Evolutionary conservation across 2,888 invertebrate genomes (phyloP).

Genomic region (Heliothis peltigera): DNA sequence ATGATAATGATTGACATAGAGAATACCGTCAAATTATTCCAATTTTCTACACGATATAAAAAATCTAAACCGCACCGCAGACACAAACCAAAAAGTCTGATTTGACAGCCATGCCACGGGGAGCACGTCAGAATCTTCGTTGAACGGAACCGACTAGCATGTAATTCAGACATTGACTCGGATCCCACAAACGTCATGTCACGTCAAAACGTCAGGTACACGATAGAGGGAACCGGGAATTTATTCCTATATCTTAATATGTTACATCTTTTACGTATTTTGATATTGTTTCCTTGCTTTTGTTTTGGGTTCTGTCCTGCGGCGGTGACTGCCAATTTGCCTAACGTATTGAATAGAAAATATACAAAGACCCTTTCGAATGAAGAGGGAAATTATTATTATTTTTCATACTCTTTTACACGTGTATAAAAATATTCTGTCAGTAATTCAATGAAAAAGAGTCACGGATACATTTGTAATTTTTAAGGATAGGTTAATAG

Average conservation of each 20-base stretch:
- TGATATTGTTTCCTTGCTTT: not conserved
- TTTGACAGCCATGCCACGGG: constrained; percentile 54
- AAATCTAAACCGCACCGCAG: not conserved
- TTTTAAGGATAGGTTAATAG: too few species aligned
- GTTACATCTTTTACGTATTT: constrained; percentile 22
- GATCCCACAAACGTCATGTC: constrained; percentile 73
- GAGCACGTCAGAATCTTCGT: constrained; percentile 39
- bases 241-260: constrained; percentile 50
- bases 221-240: constrained; percentile 50
- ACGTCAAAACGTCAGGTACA: constrained; percentile 75
- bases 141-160: constrained; percentile 71
- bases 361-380: not conserved
- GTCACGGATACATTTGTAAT: too few species aligned
- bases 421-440: too few species aligned
- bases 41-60: not conserved
- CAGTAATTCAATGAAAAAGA: too few species aligned
- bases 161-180: constrained; percentile 76
- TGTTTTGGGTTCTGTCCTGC: not conserved
- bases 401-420: too few species aligned
- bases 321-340: constrained; percentile 2
- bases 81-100: constrained; percentile 26
- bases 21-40: too few species aligned
- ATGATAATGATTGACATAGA: too few species aligned
- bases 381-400: too few species aligned
- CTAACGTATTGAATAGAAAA: not conserved